A percentile compares a stretch with the other conserved stretches of the same genome.
These are phyloP conservation scores for Xylocopa sonorina DNA, from an alignment of 1,140 invertebrate species.

Conservation along the genomic window DNA sequence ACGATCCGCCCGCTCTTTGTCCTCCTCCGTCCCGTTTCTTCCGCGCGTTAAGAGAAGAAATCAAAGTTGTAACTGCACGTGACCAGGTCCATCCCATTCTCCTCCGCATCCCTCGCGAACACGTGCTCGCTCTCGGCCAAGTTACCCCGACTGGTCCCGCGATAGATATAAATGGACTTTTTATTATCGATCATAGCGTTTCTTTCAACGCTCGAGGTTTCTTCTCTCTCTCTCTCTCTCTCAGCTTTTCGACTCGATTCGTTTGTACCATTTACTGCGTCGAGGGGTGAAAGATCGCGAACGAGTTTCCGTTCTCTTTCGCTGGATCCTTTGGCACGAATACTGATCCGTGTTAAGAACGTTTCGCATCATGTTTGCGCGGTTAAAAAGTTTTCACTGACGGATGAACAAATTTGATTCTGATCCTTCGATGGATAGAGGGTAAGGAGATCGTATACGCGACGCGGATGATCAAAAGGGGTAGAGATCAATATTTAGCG, in stretches of 20 bases:
- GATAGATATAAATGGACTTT: slow-evolving; percentile 69
- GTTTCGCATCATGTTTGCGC: too few species aligned
- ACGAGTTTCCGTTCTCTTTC: too few species aligned
- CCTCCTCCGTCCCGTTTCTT: slow-evolving; percentile 14
- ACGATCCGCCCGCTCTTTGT: slow-evolving; percentile 31
- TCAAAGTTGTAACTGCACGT: slow-evolving; percentile 70
- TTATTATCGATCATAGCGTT: slow-evolving; percentile 46
- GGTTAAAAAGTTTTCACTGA: too few species aligned
- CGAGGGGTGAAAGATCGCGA: too few species aligned
- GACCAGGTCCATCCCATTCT: slow-evolving; percentile 40
- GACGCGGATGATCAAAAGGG: slow-evolving; percentile 18
- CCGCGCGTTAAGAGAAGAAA: slow-evolving; percentile 49
- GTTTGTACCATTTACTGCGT: slow-evolving; percentile 3
- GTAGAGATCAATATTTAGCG: slow-evolving; percentile 28
- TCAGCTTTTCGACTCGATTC: slow-evolving; percentile 7
- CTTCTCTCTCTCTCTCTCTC: not conserved
- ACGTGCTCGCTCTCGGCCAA: slow-evolving; percentile 51
- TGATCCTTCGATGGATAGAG: too few species aligned
- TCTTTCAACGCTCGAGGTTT: too few species aligned
- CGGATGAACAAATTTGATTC: too few species aligned
- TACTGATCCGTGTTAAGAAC: too few species aligned
- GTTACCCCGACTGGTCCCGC: slow-evolving; percentile 27
- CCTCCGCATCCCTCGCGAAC: slow-evolving; percentile 48
- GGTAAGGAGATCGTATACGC: not conserved
- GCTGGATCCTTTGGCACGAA: too few species aligned